Base-by-base conservation (phyloP, 2,888 invertebrate genomes). In the Rambutsinella grinnellia region DNA sequence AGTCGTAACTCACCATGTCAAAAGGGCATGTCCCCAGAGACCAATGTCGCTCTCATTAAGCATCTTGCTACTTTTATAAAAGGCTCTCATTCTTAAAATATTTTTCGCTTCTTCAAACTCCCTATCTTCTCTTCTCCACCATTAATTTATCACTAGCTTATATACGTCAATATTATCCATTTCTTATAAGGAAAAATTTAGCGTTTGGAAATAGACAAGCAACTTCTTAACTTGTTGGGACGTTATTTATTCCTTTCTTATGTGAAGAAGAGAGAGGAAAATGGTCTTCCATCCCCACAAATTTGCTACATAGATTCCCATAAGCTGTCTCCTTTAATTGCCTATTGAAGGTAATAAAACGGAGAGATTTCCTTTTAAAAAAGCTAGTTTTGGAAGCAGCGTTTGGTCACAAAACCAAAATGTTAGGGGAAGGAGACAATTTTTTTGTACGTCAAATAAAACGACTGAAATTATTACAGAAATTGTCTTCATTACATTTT, bases 1-100 rank as follows among this genome's bases (percentile, higher is more conserved):
- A 66, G 67, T 61, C 74, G 72, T 76, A 78, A 68, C 65, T 78
- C 78, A 72, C 76, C 58, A 75, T 81, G 79, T 81, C 79, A 81
- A 79, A 65, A 79, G 79, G 79, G 79, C 79, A 81, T 75, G 79
- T 81, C 77, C 66, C 69, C 56, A 28, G 27, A 76, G 74, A 76
- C 75, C 75, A 76, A 70, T 62, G 60, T 76, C 54, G 61, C n/a
- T n/a, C 69, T 69, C 60, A 61, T 69, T 69, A 69, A 21, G 13
- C 58, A 28, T 26, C n/a, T n/a, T n/a, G n/a, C n/a, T n/a, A n/a
- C n/a, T n/a, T n/a, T n/a, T n/a, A n/a, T n/a, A n/a, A n/a, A n/a
- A n/a, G 54, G 21, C 36, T 61, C 46, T 46, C 47, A 44, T 61
- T 61, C 57, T 28, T 57, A 17, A 21, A 57, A 57, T 27, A 27